phyloP scores from a whole-genome alignment of 2,797 vertebrate genomes.

The Remorina albescens region DNA sequence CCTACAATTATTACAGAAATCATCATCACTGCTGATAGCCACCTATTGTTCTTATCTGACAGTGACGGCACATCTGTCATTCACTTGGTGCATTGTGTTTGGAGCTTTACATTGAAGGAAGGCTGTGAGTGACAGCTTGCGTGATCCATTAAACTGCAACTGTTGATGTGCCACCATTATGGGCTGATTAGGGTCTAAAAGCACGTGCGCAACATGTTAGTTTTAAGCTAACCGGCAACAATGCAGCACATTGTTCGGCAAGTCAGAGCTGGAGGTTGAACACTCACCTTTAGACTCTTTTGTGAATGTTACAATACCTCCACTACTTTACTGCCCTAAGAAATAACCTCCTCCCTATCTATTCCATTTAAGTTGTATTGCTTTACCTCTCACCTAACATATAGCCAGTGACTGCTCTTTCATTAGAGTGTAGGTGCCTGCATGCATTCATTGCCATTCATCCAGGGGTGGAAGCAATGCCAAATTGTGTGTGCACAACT shows the following conservation, averaged over 20 bases:
- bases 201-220: slow-evolving; percentile 25
- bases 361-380: neutral
- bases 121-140: neutral
- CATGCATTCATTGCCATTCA: neutral
- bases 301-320: neutral
- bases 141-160: slow-evolving; percentile 22
- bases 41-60: slow-evolving; percentile 58
- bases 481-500: slow-evolving; percentile 1
- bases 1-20: too few species aligned
- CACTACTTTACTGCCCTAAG: neutral
- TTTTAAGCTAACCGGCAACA: slow-evolving; percentile 25
- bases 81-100: slow-evolving; percentile 38
- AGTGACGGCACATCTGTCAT: slow-evolving; percentile 30
- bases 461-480: neutral
- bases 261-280: slow-evolving; percentile 2
- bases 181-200: slow-evolving; percentile 27
- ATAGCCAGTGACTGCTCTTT: neutral
- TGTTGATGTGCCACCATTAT: neutral
- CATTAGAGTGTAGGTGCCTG: neutral
- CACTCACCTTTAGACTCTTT: neutral
- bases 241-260: neutral
- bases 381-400: neutral
- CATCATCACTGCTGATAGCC: slow-evolving; percentile 32
- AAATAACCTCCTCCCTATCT: neutral
- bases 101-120: neutral